Conservation (phyloP, 2,888 invertebrate species). For the Alviniconcha strummeri region DNA sequence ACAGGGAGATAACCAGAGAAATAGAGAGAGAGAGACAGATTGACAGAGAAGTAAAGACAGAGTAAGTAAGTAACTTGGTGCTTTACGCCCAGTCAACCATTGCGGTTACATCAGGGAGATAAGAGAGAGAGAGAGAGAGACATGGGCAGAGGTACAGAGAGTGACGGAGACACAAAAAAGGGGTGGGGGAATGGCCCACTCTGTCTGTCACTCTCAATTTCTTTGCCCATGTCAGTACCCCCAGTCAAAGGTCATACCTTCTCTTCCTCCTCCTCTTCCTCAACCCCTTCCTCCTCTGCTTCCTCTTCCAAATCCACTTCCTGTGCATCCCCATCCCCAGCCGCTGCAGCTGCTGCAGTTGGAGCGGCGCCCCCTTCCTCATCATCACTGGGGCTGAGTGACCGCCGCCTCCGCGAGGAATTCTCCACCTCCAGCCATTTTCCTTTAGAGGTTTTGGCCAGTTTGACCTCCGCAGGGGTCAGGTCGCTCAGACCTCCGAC, state of each 20-base stretch:
- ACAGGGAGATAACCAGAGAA: too few relatives aligned
- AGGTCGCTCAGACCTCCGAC: constrained; percentile 14
- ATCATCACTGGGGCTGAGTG: neutral
- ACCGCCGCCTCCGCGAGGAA: neutral
- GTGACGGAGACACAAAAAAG: too few relatives aligned
- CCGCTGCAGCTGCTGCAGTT: neutral
- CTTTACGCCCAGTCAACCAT: too few relatives aligned
- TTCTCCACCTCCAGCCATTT: constrained; percentile 24
- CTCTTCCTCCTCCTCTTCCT: constrained; percentile 50
- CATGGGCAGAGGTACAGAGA: too few relatives aligned
- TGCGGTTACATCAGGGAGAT: too few relatives aligned
- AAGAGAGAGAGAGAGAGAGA: too few relatives aligned
- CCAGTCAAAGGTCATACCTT: neutral
- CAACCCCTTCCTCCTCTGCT: constrained; percentile 43
- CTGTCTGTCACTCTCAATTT: too few relatives aligned
- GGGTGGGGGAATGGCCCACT: too few relatives aligned
- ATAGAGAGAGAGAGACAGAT: too few relatives aligned
- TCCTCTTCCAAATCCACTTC: constrained; percentile 17
- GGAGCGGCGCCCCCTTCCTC: neutral
- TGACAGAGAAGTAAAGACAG: too few relatives aligned
- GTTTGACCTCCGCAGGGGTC: constrained; percentile 20
- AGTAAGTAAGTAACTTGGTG: too few relatives aligned
- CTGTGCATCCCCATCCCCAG: neutral
- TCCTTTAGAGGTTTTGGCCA: constrained; percentile 17
- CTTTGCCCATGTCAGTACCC: too few relatives aligned